Evolutionary conservation across 2,797 vertebrate species (phyloP), one percentile per base, ranked within the genome.

Genomic region (Chiroxiphia lanceolata): DNA sequence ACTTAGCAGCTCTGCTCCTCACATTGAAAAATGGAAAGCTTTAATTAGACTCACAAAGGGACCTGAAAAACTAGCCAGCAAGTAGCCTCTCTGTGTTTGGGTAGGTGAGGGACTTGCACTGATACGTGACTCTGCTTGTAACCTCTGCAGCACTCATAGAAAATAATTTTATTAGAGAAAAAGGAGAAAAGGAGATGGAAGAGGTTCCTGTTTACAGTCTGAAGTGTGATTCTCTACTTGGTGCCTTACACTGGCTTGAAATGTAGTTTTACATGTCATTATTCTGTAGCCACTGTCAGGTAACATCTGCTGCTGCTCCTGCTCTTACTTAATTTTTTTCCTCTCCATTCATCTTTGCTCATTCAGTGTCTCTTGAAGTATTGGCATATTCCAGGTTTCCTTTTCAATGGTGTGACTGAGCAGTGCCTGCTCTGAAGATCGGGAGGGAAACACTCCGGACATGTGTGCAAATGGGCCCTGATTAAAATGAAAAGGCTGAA

Each of bases 1-100:
- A 94, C 95, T 93, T 93, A 93, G 83, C 53, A 93, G 42, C 60
- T 94, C 48, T 75, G 45, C 26, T 68, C 21, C 33, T 90, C 1
- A 1, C 38, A 68, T 71, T 3, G 33, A 64, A 64, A 83, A 72
- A 18, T 9, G 1, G 74, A 67, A 71, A 87, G 23, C 42, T 94
- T 89, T 95, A 95, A 89, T 87, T 82, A 83, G 68, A 19, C 13
- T 53, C 23, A 53, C 81, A 83, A 69, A 70, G 31, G 33, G 64
- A 77, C 42, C 44, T 77, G 74, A n/a, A 77, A 85, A 91, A 31
- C 2, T 5, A 47, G 7, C 25, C 13, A 3, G 61, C 14, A 61
- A 64, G 45, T n/a, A 56, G 33, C 48, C 48, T 26, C 47, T 89
- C 20, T 4, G 19, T 40, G 47, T n/a, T n/a, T 59, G n/a, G 40